phyloP scores from a whole-genome alignment of 2,113 vertebrate species.

The Gorsachius goisagi region DNA sequence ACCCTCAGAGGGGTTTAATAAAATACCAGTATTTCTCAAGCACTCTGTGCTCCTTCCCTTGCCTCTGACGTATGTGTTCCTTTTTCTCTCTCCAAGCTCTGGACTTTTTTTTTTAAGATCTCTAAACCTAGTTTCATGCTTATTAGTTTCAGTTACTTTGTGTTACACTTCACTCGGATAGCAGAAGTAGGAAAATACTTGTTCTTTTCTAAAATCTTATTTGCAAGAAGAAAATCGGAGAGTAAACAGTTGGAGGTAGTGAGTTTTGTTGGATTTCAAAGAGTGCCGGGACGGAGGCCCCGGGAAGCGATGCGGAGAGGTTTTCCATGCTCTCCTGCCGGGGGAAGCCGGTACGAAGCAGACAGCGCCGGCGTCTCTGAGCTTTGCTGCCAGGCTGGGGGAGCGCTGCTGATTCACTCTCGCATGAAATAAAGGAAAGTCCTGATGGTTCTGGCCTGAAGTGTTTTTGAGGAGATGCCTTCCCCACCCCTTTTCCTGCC shows the following conservation, averaged over 20 bases:
- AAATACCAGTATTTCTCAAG: neutral
- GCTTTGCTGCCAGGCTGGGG: neutral
- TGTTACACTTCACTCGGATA: neutral
- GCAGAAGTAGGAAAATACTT: neutral
- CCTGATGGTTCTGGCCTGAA: constrained; percentile 8
- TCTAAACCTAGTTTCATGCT: neutral
- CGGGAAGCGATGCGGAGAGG: neutral
- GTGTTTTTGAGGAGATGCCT: constrained; percentile 11
- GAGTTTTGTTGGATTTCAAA: neutral
- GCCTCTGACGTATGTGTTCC: neutral
- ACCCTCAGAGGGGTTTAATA: neutral
- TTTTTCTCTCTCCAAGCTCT: neutral
- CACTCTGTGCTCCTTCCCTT: neutral
- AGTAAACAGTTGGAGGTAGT: neutral
- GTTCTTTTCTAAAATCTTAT: neutral
- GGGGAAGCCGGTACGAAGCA: neutral
- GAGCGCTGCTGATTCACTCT: constrained; percentile 7
- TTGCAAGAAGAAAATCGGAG: neutral
- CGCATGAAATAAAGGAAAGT: neutral
- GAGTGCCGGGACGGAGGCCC: neutral
- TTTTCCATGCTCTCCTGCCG: neutral
- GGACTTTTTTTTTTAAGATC: neutral
- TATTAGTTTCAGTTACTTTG: constrained; percentile 10
- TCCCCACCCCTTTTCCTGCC: neutral
- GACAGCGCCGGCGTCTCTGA: neutral